phyloP scores from a whole-genome alignment of 2,797 vertebrate genomes.

The Cyprinodon diabolis region DNA sequence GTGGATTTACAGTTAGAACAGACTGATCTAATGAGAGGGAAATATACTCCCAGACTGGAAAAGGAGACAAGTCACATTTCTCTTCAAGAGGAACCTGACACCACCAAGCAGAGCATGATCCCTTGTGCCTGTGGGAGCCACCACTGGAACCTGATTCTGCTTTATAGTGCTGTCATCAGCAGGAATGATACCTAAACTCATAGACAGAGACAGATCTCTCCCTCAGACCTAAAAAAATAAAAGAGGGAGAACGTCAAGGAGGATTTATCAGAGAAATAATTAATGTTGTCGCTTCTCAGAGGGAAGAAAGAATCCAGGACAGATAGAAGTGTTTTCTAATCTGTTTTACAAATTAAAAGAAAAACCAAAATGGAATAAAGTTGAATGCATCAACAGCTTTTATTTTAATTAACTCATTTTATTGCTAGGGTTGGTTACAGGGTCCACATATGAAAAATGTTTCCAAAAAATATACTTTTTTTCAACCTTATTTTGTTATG shows the following conservation, averaged over 20 bases:
- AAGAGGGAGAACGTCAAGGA: constrained; percentile 3
- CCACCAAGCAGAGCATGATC: constrained; percentile 45
- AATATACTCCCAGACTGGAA: constrained; percentile 23
- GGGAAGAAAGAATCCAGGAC: constrained; percentile 30
- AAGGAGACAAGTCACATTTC: constrained; percentile 32
- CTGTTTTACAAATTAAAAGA: not conserved
- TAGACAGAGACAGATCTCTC: constrained; percentile 55
- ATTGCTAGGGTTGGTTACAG: not conserved
- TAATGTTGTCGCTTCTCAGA: constrained; percentile 31
- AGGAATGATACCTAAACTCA: constrained; percentile 33
- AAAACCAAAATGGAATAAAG: constrained; percentile 4
- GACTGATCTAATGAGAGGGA: constrained; percentile 42
- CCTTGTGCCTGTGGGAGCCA: constrained; percentile 41
- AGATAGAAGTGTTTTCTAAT: constrained; percentile 20
- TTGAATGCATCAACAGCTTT: not conserved
- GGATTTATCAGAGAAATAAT: constrained; percentile 30
- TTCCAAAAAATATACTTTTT: not conserved
- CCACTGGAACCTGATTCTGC: constrained; percentile 59
- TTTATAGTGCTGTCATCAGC: constrained; percentile 70
- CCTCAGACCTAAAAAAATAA: constrained; percentile 39
- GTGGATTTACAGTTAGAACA: constrained; percentile 20
- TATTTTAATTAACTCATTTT: not conserved
- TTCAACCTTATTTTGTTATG: not conserved
- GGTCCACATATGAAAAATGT: not conserved
- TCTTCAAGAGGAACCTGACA: constrained; percentile 53